Evolutionary conservation across 2,888 invertebrate genomes (phyloP), one percentile per base, ranked within the genome.

Genomic region (Sinelater perroti): DNA sequence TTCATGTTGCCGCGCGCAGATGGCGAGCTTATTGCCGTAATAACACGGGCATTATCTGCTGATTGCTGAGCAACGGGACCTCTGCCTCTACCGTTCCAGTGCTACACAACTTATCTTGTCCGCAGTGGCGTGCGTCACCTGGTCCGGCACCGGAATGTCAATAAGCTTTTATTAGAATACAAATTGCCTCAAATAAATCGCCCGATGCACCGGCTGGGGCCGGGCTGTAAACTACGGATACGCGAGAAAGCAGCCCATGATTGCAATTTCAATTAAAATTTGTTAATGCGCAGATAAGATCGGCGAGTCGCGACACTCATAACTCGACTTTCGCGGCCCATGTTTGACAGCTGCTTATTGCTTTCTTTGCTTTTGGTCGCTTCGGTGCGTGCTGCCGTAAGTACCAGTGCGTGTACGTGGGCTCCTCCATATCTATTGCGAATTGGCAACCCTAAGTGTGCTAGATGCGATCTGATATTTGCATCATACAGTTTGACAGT

Each of bases 11-110:
- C 47, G 47, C 33, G 36, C 16, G 61, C 61, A 61, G 61, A 61
- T 61, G 61, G 46, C 46, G 30, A 28, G 16, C 46, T 30, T 38
- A 31, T 44, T 6, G 18, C 46, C 40, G 55, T 57, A 61, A 54
- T 57, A 61, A 50, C 51, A 55, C 57, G 57, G 59, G 36, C 51
- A 62, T 61, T 58, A 58, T 49, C 35, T 56, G 40, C 45, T 58
- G 56, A 58, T 59, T 56, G 59, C 59, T 38, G 59, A 56, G 49
- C 59, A 62, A 62, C 61, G 61, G 59, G 59, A 56, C 59, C 53
- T 58, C 47, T 53, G 58, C 59, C 53, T 52, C 40, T 55, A 40
- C 50, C 58, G 51, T 61, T 51, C 56, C 58, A 61, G 57, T 61
- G 53, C 54, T 26, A 21, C 53, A 47, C 55, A 55, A 52, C 44